Percentiles rank a stretch among this genome's conserved stretches.
Conservation (phyloP, 2,797 vertebrate species). For the Fringilla coelebs region DNA sequence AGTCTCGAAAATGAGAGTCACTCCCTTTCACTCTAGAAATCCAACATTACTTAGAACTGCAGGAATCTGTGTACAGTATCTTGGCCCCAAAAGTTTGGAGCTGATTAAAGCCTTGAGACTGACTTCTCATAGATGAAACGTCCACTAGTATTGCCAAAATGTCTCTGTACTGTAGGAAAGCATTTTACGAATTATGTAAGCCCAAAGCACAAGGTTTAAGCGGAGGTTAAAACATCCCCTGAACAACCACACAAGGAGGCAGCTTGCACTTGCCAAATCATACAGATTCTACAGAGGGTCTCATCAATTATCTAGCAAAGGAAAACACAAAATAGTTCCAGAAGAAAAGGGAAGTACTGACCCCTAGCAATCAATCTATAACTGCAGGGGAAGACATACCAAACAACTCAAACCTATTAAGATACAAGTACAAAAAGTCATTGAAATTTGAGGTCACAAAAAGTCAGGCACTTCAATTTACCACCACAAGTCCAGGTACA, state of each 20-base stretch:
- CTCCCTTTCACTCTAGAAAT: not conserved
- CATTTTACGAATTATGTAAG: not conserved
- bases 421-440: not conserved
- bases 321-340: not conserved
- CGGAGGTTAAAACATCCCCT: not conserved
- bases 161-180: not conserved
- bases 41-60: not conserved
- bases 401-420: not conserved
- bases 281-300: not conserved
- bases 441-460: not conserved
- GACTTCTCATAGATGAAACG: not conserved
- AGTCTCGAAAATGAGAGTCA: not conserved
- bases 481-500: not conserved
- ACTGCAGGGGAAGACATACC: not conserved
- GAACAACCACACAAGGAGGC: conserved; percentile 26
- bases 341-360: not conserved
- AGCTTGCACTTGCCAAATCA: conserved; percentile 38
- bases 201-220: not conserved
- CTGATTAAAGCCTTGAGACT: not conserved
- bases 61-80: not conserved
- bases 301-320: conserved; percentile 18
- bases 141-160: not conserved
- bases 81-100: not conserved
- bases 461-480: not conserved
- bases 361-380: not conserved